Percentiles rank a stretch among this genome's conserved stretches.
phyloP scores from a whole-genome alignment of 2,113 vertebrate genomes.

The Equus przewalskii region DNA sequence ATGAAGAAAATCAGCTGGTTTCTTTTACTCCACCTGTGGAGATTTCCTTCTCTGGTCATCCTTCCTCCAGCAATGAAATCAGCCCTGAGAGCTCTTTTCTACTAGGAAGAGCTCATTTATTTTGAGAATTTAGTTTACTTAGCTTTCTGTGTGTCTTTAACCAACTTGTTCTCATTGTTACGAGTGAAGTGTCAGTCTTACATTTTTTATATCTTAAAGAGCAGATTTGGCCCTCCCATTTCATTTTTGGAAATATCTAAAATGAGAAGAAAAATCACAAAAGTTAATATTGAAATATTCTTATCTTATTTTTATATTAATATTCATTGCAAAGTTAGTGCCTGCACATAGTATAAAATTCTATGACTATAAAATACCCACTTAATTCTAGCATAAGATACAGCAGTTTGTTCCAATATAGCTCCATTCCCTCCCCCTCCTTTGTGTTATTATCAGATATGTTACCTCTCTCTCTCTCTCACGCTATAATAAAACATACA shows the following conservation, averaged over 20 bases:
- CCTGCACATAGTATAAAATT: not conserved
- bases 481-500: not conserved
- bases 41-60: not conserved
- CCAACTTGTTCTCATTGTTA: not conserved
- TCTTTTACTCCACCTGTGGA: not conserved
- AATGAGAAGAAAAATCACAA: not conserved
- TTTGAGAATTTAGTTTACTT: not conserved
- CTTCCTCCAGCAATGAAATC: not conserved
- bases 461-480: not conserved
- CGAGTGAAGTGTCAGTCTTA: not conserved
- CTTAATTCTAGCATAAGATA: not conserved
- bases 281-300: not conserved
- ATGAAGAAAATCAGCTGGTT: not conserved
- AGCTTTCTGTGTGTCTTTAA: not conserved
- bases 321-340: not conserved
- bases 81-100: not conserved
- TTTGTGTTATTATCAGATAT: not conserved
- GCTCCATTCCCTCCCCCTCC: not conserved
- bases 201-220: not conserved
- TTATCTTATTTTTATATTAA: not conserved
- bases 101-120: not conserved
- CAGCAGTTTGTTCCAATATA: not conserved
- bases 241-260: not conserved
- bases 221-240: not conserved
- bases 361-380: not conserved